Evolutionary conservation across 2,113 vertebrate genomes (phyloP), one percentile per base, ranked within the genome.

Genomic region (Limnothrissa miodon): DNA sequence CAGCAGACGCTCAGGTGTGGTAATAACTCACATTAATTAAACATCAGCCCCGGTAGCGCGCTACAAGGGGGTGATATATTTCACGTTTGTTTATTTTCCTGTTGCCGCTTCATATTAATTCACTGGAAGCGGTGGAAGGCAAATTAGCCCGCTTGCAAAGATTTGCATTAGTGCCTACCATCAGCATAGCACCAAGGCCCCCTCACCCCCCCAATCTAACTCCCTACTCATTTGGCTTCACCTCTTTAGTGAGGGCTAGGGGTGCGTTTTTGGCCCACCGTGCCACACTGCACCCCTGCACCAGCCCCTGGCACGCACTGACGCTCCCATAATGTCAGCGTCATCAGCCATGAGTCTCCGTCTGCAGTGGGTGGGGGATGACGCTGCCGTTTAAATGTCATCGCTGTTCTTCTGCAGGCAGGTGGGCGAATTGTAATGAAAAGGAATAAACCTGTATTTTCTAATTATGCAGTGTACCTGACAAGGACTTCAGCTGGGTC

Each of bases 1-100:
- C 44, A 88, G 88, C 83, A 88, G 85, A 85, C 90, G 82, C 86
- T 88, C 80, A 46, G 82, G 81, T 46, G 53, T 74, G 81, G 86
- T 85, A 86, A 89, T 89, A 89, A 88, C 86, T 88, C 86, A 85
- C 85, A 85, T 88, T 88, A 90, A 89, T 89, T 88, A 89, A 87
- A 86, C 86, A 86, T 86, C 70, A 83, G n/a, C 78, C 81, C 79
- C 83, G 84, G 81, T 80, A 81, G 84, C 86, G 83, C 59, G 74
- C 82, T 86, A 78, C 45, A 56, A 88, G 86, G 51, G 66, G 83
- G 82, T 45, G 84, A 83, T 88, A 87, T 87, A 85, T 90, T 89
- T 79, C 59, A 62, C n/a, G 59, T 62, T 62, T 62, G 23, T 62
- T 62, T 62, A 62, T 62, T 62, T 62, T 62, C 59, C 10, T 62